Conservation (phyloP, 2,888 invertebrate species). For the Dermolepida albohirtum region DNA sequence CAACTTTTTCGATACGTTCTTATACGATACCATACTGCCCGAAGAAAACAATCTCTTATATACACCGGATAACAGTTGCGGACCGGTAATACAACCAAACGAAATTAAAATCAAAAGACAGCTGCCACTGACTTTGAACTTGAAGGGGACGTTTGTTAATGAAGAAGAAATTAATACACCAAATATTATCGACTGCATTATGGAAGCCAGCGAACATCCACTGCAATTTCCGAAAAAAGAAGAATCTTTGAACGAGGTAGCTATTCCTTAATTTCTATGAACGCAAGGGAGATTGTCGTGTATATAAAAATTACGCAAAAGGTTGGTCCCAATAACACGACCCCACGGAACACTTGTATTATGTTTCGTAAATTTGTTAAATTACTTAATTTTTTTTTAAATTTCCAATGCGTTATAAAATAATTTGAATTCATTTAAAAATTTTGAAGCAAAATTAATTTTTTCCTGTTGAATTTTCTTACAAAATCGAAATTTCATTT, state of each 20-base stretch:
- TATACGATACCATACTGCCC: conserved; percentile 13
- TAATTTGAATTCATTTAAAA: no score
- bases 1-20: background rate
- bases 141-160: conserved; percentile 10
- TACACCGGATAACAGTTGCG: conserved; percentile 47
- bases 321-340: no score
- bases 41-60: conserved; percentile 30
- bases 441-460: no score
- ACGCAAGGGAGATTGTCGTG: no score
- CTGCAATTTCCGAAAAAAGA: conserved; percentile 56
- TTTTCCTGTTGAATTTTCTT: no score
- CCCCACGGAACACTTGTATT: no score
- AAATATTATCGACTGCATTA: conserved; percentile 63
- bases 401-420: no score
- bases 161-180: conserved; percentile 60
- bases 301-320: no score
- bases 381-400: no score
- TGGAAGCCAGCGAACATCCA: conserved; percentile 39
- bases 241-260: conserved; percentile 32
- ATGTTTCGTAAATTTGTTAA: no score
- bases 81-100: conserved; percentile 12
- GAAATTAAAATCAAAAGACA: background rate
- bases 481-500: background rate
- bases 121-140: conserved; percentile 19
- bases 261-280: background rate